Evolutionary conservation across 2,113 vertebrate species (phyloP).

Genomic region (Salminus brasiliensis): DNA sequence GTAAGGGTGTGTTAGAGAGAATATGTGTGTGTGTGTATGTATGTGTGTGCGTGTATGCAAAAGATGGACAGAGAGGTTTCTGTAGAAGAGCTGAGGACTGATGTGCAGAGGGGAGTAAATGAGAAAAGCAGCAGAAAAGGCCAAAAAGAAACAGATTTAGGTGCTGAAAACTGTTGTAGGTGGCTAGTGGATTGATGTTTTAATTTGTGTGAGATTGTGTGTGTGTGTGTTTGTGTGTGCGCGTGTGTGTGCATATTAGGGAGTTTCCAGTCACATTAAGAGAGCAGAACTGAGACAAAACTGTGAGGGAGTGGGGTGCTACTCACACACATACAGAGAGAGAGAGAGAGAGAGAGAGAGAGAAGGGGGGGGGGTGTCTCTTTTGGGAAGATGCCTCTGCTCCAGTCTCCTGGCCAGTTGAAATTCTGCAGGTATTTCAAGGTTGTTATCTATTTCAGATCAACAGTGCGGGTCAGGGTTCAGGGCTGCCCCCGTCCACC

Average conservation of each 20-base stretch:
- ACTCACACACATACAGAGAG: too few species aligned
- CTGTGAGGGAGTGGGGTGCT: background rate
- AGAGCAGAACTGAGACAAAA: background rate
- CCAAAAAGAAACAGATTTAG: slow-evolving; percentile 7
- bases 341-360: slow-evolving; percentile 8
- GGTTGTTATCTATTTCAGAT: slow-evolving; percentile 96
- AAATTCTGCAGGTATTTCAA: slow-evolving; percentile 97
- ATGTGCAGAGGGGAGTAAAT: slow-evolving; percentile 15
- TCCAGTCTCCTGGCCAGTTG: slow-evolving; percentile 81
- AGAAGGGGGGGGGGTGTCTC: slow-evolving; percentile 37
- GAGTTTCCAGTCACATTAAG: background rate
- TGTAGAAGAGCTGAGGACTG: background rate
- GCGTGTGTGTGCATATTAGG: background rate
- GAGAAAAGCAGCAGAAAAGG: background rate
- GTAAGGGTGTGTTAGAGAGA: background rate
- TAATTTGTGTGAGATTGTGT: slow-evolving; percentile 16
- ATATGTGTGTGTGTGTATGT: too few species aligned
- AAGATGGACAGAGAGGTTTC: slow-evolving; percentile 11
- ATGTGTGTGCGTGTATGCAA: background rate
- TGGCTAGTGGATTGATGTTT: slow-evolving; percentile 32
- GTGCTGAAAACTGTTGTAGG: slow-evolving; percentile 1
- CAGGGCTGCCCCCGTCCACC: slow-evolving; percentile 86
- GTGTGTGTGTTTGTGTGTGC: background rate
- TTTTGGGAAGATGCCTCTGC: slow-evolving; percentile 69
- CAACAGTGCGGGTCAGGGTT: slow-evolving; percentile 93